These are phyloP conservation scores for Trachemys scripta DNA, from an alignment of 2,113 vertebrate genomes.

Conservation along the genomic window DNA sequence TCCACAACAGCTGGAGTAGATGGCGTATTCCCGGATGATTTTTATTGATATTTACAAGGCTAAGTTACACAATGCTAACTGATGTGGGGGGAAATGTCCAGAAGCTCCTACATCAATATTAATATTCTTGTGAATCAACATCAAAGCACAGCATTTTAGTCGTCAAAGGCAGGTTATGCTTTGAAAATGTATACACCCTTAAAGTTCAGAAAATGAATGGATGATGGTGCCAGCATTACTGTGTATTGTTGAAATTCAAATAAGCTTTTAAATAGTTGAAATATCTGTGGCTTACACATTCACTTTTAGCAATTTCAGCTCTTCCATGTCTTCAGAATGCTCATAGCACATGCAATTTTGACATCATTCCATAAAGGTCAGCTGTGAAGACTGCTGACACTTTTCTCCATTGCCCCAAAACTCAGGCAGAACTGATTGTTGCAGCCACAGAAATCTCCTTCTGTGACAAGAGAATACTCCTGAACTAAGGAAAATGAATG, in stretches of 20 bases:
- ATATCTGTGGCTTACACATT: neutral
- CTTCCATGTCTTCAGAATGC: neutral
- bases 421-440: neutral
- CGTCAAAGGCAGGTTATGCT: neutral
- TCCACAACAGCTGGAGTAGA: neutral
- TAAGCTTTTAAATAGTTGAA: neutral
- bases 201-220: neutral
- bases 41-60: neutral
- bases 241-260: neutral
- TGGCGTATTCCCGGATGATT: neutral
- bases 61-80: neutral
- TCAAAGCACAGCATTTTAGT: neutral
- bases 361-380: neutral
- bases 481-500: slow-evolving; percentile 8
- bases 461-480: neutral
- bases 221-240: neutral
- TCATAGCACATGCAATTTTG: neutral
- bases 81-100: neutral
- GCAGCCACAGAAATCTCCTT: neutral
- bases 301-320: neutral
- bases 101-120: slow-evolving; percentile 25
- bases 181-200: neutral
- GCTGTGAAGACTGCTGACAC: neutral
- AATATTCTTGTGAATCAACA: neutral
- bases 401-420: neutral